These are phyloP conservation scores for Pseudococcus viburni DNA, from an alignment of 2,888 invertebrate genomes.

Conservation along the genomic window DNA sequence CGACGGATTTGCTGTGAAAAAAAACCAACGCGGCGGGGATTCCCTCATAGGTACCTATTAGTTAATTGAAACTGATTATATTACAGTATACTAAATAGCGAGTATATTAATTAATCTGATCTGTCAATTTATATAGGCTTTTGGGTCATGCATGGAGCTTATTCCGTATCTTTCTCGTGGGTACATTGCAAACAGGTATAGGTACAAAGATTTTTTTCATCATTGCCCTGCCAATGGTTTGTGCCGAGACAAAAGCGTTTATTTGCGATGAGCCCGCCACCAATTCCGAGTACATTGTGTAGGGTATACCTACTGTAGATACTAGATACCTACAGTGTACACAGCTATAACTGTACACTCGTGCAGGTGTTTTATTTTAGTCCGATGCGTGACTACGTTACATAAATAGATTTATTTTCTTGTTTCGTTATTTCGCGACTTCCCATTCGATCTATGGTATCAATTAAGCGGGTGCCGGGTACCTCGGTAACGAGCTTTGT, in stretches of 20 bases:
- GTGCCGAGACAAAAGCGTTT: background rate
- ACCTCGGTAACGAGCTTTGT: conserved; percentile 21
- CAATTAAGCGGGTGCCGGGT: conserved; percentile 1
- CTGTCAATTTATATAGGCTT: background rate
- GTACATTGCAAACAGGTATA: background rate
- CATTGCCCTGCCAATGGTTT: background rate
- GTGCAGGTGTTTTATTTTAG: conserved; percentile 23
- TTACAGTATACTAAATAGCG: too few relatives aligned
- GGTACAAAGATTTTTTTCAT: background rate
- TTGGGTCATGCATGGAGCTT: background rate
- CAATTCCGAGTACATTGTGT: too few relatives aligned
- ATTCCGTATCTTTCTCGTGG: background rate
- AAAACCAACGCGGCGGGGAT: too few relatives aligned
- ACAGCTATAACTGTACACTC: too few relatives aligned
- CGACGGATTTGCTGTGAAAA: background rate
- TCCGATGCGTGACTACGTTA: conserved; percentile 29
- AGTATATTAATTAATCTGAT: conserved; percentile 12
- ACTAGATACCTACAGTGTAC: too few relatives aligned
- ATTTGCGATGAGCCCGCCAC: background rate
- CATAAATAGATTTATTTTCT: conserved; percentile 49
- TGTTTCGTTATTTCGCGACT: conserved; percentile 22
- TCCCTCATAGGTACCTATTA: background rate
- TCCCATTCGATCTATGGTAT: conserved; percentile 9
- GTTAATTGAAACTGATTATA: conserved; percentile 4
- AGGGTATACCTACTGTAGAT: too few relatives aligned